Evolutionary conservation across 2,113 vertebrate species (phyloP), one percentile per base, ranked within the genome.

Genomic region (Vanacampus margaritifer): DNA sequence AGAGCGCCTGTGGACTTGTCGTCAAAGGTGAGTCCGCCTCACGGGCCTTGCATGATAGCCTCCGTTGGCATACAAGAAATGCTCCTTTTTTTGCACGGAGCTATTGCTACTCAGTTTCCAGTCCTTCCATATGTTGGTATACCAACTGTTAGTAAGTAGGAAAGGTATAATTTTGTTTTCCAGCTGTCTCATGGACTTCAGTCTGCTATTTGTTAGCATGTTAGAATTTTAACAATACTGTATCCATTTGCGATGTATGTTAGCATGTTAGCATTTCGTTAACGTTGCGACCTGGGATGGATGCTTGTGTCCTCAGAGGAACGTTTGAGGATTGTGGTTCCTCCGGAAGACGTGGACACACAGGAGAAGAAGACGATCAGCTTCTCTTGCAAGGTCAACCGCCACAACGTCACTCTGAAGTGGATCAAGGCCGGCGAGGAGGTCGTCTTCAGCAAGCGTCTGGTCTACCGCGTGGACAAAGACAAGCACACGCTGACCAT

Each of bases 331-430:
- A 96, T 99, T 48, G 65, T 96, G 72, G 94, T 95, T 56, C 96
- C 97, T 66, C 93, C 95, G 75, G 93, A 97, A 87, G 97, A 99
- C 76, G 90, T 95, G 59, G 97, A 99, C 89, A 98, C 97, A 28
- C 96, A 96, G 91, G 97, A 99, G 85, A 99, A 98, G 89, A 98
- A 94, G 74, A 92, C 94, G 0, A 91, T 96, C 74, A 95, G 92
- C 54, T 99, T 99, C 92, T 94, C 94, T 83, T 99, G 97, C 79
- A 99, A 98, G 88, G 97, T 98, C 64, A 99, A 98, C 86, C 91
- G 93, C 77, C 93, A 89, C 65, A 95, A 95, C 24, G 94, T 92
- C 64, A 98, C 92, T 0, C 87, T 99, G 50, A 94, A 93, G 57
- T 99, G 97, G 97, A 93, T 94, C 80, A 98, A 92, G 89, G 95